Evolutionary conservation across 1,140 invertebrate genomes (phyloP).

Genomic region (Maconellicoccus hirsutus): DNA sequence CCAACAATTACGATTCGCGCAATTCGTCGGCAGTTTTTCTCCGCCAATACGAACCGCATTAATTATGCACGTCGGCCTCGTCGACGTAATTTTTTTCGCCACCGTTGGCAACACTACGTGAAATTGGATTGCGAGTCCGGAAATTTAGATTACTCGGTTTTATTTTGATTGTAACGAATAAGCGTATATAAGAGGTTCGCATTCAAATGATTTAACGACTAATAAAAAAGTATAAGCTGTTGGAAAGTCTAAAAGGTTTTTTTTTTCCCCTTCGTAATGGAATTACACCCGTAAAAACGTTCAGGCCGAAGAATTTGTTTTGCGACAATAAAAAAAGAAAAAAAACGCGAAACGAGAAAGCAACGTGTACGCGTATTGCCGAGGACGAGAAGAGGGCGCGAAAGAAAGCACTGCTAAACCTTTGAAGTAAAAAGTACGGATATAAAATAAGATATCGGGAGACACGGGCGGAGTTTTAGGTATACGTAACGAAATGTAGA

Average conservation of each 20-base stretch:
- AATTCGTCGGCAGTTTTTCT: too few species aligned
- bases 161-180: too few species aligned
- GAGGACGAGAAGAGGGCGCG: background rate
- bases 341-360: too few species aligned
- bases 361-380: background rate
- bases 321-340: background rate
- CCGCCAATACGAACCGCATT: too few species aligned
- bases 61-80: too few species aligned
- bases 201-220: constrained; percentile 1
- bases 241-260: background rate
- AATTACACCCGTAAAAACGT: constrained; percentile 8
- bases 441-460: constrained; percentile 9
- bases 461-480: background rate
- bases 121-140: too few species aligned
- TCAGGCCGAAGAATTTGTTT: background rate
- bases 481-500: too few species aligned
- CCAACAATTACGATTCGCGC: too few species aligned
- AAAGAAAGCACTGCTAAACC: background rate
- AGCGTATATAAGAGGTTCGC: background rate
- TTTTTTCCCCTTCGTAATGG: background rate
- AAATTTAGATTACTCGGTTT: too few species aligned
- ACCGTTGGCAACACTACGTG: too few species aligned
- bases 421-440: background rate
- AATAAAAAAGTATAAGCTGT: constrained; percentile 5
- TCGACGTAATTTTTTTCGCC: too few species aligned